Conservation (phyloP, 2,113 vertebrate species). For the Craseonycteris thonglongyai region DNA sequence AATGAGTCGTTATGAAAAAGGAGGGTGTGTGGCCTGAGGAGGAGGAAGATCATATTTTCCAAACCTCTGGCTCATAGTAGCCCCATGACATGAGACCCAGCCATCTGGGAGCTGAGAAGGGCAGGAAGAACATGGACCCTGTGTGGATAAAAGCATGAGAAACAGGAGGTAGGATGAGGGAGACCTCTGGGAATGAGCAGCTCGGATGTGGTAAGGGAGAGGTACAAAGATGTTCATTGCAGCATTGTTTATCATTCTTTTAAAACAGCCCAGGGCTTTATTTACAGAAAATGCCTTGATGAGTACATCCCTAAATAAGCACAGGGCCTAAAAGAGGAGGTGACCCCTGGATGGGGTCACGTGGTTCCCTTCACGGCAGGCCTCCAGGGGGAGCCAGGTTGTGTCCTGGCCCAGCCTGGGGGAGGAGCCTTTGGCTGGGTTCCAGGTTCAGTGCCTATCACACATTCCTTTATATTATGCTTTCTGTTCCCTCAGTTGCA, state of each 20-base stretch:
- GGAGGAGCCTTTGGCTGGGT: neutral
- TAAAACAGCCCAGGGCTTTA: neutral
- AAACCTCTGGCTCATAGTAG: neutral
- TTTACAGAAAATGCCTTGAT: neutral
- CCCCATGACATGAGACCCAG: neutral
- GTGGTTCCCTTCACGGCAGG: fast-evolving
- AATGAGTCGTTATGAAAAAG: neutral
- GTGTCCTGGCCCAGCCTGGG: neutral
- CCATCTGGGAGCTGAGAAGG: neutral
- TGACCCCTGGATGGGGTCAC: neutral
- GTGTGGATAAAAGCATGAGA: neutral
- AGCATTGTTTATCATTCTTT: neutral
- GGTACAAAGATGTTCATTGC: neutral
- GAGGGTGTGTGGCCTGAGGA: neutral
- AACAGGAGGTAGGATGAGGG: neutral
- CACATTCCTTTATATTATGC: neutral
- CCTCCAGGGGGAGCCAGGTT: neutral
- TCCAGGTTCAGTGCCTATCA: neutral
- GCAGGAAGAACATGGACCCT: neutral
- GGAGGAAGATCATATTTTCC: constrained; percentile 21
- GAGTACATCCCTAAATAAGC: neutral
- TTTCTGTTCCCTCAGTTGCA: neutral
- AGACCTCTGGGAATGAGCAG: neutral
- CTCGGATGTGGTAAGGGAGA: neutral
- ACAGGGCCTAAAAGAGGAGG: neutral